phyloP scores from a whole-genome alignment of 2,888 invertebrate genomes.

The Limnephilus lunatus region DNA sequence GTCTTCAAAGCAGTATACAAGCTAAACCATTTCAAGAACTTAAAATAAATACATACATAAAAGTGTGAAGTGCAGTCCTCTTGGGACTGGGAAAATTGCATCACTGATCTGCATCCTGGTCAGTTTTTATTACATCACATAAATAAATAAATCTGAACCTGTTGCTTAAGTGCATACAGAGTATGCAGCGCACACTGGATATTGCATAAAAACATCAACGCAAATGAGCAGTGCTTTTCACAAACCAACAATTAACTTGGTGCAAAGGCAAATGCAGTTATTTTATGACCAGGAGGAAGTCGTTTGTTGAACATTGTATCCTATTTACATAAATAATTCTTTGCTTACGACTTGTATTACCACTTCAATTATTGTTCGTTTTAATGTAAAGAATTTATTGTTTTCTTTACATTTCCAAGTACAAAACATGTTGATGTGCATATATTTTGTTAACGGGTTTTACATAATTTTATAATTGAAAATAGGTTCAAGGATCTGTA shows the following conservation, averaged over 20 bases:
- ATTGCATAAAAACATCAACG: background rate
- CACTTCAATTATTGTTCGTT: background rate
- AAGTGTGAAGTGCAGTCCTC: background rate
- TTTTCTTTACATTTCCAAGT: no score
- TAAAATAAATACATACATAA: background rate
- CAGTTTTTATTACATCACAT: background rate
- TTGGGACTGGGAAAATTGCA: background rate
- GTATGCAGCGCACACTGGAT: background rate
- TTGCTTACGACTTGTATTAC: background rate
- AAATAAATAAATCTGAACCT: background rate
- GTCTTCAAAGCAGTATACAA: background rate
- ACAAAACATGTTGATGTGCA: background rate
- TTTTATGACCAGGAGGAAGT: background rate
- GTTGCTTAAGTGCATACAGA: background rate
- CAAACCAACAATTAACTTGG: slow-evolving; percentile 20
- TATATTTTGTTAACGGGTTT: no score
- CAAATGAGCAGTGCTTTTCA: background rate
- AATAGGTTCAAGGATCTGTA: no score
- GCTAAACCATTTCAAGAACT: background rate
- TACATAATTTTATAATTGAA: no score
- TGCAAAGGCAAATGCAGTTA: slow-evolving; percentile 9
- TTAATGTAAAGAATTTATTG: background rate
- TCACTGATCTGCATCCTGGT: background rate
- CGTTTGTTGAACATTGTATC: background rate
- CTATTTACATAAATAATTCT: background rate